Evolutionary conservation across 2,888 invertebrate species (phyloP), one percentile per base, ranked within the genome.

Genomic region (Notodonta dromedarius): DNA sequence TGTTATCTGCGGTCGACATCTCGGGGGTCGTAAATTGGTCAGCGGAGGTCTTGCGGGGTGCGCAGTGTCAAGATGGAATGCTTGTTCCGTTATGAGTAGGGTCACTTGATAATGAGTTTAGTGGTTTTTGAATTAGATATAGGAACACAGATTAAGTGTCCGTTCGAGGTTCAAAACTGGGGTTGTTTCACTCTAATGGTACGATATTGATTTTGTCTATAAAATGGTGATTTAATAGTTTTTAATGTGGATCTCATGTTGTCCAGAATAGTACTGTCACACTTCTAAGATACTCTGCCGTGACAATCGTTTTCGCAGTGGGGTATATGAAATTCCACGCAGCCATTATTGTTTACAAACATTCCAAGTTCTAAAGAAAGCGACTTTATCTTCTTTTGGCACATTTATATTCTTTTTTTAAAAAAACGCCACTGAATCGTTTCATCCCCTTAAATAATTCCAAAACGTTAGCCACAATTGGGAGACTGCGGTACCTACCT

Each of bases 41-140:
- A 77, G 70, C 59, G 56, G 62, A 64, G 62, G 67, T 72, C 89
- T 89, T 89, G 81, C 76, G 84, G 84, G 83, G 74, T 63, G 66
- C 58, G 75, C 80, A 76, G 80, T 88, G 91, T 91, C 93, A 90
- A 87, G 90, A 88, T 87, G 87, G 79, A 87, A 88, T 87, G 83
- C 86, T 82, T 85, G 82, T 86, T 86, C 69, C 74, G 72, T 78
- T 83, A 88, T 90, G 89, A 91, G 79, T 75, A 87, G 91, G 90
- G 91, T 91, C 83, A 81, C 78, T 74, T 59, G 76, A 74, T 90
- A 91, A 91, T 90, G 87, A 89, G 82, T 85, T 84, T 85, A 83
- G 82, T 83, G 77, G 78, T 78, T 81, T 80, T 76, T 62, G 71
- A 68, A 76, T 78, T 75, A 77, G 73, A 73, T 74, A 72, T 67